Evolutionary conservation across 2,113 vertebrate species (phyloP).

Genomic region (Ceyx margarethae): DNA sequence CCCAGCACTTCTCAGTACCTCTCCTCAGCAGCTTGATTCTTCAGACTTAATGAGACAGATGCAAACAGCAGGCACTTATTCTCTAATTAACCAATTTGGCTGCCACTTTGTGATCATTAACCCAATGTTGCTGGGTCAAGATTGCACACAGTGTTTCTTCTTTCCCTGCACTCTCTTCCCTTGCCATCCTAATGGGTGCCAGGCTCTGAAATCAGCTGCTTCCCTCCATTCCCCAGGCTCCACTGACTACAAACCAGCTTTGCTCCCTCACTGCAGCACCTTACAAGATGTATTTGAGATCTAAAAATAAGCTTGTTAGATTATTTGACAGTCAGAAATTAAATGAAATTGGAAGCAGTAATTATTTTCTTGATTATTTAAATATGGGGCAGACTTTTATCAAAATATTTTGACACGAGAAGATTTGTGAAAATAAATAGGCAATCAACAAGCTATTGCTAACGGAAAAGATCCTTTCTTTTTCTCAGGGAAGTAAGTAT

Average conservation of each 20-base stretch:
- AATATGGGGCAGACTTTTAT: constrained; percentile 55
- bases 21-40: constrained; percentile 16
- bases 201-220: neutral
- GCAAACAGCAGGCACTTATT: constrained; percentile 60
- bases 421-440: constrained; percentile 69
- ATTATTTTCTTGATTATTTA: constrained; percentile 70
- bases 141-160: neutral
- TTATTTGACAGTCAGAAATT: constrained; percentile 65
- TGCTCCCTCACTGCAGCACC: constrained; percentile 10
- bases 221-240: neutral
- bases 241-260: neutral
- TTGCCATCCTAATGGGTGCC: neutral
- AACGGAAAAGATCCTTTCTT: neutral
- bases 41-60: constrained; percentile 63
- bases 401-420: constrained; percentile 66
- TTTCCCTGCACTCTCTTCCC: neutral
- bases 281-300: constrained; percentile 5
- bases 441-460: constrained; percentile 63
- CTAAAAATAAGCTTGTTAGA: constrained; percentile 66
- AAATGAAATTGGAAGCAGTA: constrained; percentile 59
- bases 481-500: constrained; percentile 33
- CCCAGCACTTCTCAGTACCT: neutral
- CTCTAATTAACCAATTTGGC: constrained; percentile 57
- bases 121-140: constrained; percentile 25
- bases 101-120: constrained; percentile 62